phyloP scores from a whole-genome alignment of 2,113 vertebrate species.

The Apteryx owenii region DNA sequence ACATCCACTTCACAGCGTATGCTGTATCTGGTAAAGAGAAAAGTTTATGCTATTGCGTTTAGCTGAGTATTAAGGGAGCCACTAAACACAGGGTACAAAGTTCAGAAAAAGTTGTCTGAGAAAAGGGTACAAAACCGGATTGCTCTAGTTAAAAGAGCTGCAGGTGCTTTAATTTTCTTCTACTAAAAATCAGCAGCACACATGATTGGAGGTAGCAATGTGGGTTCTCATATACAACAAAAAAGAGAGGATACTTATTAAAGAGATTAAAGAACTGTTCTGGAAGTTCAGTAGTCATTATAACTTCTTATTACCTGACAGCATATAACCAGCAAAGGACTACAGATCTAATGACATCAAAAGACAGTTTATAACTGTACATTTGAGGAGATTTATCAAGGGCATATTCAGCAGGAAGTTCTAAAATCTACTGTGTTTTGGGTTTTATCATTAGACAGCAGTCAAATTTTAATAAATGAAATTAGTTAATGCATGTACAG shows the following conservation, averaged over 20 bases:
- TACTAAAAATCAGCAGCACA: background rate
- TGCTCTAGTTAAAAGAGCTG: background rate
- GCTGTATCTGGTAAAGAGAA: background rate
- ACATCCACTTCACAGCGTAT: background rate
- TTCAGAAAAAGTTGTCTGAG: background rate
- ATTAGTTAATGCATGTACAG: slow-evolving; percentile 18
- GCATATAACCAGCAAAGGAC: background rate
- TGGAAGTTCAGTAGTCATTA: background rate
- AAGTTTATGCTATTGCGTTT: background rate
- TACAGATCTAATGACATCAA: background rate
- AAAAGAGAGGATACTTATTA: background rate
- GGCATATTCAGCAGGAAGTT: background rate
- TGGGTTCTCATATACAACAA: background rate
- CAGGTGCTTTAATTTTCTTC: background rate
- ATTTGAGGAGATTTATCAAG: background rate
- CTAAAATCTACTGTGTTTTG: slow-evolving; percentile 5
- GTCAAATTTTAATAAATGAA: slow-evolving; percentile 41
- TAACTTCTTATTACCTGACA: background rate
- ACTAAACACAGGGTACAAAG: background rate
- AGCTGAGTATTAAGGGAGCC: background rate
- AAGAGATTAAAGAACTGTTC: background rate
- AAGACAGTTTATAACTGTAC: background rate
- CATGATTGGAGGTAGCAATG: background rate
- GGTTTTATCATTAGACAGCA: slow-evolving; percentile 34
- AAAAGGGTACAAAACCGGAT: background rate